Percentiles rank a stretch among this genome's conserved stretches.
Conservation (phyloP, 2,113 vertebrate species). For the Phocoena sinus region DNA sequence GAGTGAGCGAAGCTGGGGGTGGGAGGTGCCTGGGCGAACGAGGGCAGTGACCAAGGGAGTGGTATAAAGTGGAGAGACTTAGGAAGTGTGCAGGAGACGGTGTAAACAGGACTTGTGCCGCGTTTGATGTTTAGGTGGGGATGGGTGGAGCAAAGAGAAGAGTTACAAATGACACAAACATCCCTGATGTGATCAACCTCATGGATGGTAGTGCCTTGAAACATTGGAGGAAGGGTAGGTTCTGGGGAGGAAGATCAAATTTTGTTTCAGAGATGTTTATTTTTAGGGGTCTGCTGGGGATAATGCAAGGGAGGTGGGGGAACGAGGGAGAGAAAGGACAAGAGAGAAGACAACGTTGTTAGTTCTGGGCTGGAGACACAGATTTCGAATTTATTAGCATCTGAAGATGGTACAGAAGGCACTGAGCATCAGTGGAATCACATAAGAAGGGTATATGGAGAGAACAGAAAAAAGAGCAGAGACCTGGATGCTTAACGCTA, state of each 20-base stretch:
- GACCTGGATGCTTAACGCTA: background rate
- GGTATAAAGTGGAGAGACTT: background rate
- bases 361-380: background rate
- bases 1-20: background rate
- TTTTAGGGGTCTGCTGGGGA: background rate
- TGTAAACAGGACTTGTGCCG: background rate
- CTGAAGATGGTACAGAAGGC: background rate
- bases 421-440: background rate
- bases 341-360: background rate
- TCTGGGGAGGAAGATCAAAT: background rate
- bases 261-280: background rate
- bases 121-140: background rate
- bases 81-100: background rate
- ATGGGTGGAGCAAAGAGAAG: background rate
- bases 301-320: background rate
- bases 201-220: background rate
- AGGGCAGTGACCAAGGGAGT: background rate
- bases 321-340: background rate
- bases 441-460: background rate
- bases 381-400: background rate
- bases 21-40: background rate
- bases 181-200: background rate
- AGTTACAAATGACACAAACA: background rate
- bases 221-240: background rate
- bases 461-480: background rate